Conservation (phyloP, 2,797 vertebrate genomes). For the Betta splendens region DNA sequence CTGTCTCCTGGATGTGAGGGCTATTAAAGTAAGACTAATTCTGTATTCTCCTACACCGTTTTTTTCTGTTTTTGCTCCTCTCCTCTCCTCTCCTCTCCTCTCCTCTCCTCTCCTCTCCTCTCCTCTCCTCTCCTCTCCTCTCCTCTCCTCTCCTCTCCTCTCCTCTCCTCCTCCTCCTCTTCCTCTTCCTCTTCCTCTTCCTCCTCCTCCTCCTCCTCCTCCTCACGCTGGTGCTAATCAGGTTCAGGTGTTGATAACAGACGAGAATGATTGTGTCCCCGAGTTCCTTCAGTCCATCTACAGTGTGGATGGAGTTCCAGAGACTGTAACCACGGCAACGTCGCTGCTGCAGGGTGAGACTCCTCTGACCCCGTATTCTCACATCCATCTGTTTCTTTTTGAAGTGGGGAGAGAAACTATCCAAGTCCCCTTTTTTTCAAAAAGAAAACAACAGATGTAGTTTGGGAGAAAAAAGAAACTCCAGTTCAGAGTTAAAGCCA, state of each 20-base stretch:
- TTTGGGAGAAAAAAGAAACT: slow-evolving; percentile 7
- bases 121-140: not conserved
- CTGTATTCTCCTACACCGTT: slow-evolving; percentile 34
- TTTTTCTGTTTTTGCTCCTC: not conserved
- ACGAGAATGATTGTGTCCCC: slow-evolving; percentile 88
- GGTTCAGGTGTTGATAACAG: slow-evolving; percentile 88
- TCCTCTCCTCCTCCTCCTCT: not conserved
- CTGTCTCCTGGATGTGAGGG: slow-evolving; percentile 46
- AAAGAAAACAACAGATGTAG: slow-evolving; percentile 28
- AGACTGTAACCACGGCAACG: slow-evolving; percentile 89
- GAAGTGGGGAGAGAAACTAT: slow-evolving; percentile 22
- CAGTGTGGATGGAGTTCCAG: slow-evolving; percentile 86
- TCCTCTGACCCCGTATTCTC: slow-evolving; percentile 55
- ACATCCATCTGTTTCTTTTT: slow-evolving; percentile 59
- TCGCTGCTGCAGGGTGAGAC: slow-evolving; percentile 87
- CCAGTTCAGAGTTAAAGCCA: slow-evolving; percentile 4
- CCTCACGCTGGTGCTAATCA: slow-evolving; percentile 61
- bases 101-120: not conserved
- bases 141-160: not conserved
- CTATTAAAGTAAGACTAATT: slow-evolving; percentile 54
- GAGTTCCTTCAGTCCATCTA: slow-evolving; percentile 91
- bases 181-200: not conserved
- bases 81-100: not conserved
- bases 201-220: slow-evolving; percentile 1
- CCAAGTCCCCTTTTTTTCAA: slow-evolving; percentile 17